Conservation (phyloP, 1,140 invertebrate species). For the Aporrectodea caliginosa region DNA sequence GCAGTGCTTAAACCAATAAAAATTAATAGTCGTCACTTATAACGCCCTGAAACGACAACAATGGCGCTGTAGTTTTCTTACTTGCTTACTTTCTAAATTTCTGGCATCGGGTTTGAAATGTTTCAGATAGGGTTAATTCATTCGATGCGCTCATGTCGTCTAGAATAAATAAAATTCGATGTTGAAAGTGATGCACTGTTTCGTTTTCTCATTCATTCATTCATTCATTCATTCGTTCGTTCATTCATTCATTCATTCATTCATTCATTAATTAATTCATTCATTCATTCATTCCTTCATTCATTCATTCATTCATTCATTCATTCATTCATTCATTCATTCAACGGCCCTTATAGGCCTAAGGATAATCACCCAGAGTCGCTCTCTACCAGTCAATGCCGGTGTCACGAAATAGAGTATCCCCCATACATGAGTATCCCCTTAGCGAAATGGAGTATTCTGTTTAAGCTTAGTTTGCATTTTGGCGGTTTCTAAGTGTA, state of each 20-base stretch:
- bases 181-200: not conserved
- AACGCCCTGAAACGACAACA: not conserved
- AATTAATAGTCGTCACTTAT: not conserved
- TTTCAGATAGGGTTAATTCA: not conserved
- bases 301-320: not conserved
- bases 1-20: too few species aligned
- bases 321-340: not conserved
- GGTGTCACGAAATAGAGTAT: too few species aligned
- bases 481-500: too few species aligned
- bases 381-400: too few species aligned
- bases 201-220: too few species aligned
- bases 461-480: too few species aligned
- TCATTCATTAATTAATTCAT: not conserved
- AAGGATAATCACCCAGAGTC: too few species aligned
- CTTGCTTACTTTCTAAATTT: not conserved
- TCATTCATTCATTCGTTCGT: too few species aligned
- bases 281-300: constrained; percentile 4
- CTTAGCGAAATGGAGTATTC: too few species aligned
- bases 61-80: not conserved
- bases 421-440: too few species aligned
- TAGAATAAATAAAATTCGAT: not conserved
- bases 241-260: constrained; percentile 11
- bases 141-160: not conserved
- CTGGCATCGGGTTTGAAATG: not conserved
- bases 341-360: too few species aligned